Conservation (phyloP, 2,797 vertebrate species). For the Labroides dimidiatus region DNA sequence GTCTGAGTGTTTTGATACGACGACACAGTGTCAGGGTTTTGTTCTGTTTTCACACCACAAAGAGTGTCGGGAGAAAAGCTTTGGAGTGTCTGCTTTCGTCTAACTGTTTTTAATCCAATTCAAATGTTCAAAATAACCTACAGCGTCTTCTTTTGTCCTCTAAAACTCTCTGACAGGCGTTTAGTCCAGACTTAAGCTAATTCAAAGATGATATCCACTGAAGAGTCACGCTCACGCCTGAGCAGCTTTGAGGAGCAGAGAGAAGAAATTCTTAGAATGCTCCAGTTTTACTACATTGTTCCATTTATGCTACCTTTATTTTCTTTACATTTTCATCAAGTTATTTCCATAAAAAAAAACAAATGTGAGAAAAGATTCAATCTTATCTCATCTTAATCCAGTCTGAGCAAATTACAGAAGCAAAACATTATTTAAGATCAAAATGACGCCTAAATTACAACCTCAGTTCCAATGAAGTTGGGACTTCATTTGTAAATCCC, state of each 20-base stretch:
- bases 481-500: no score
- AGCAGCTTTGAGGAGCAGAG: neutral
- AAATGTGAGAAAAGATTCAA: no score
- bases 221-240: neutral
- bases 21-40: conserved; percentile 3
- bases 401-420: no score
- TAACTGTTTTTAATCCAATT: conserved; percentile 5
- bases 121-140: neutral
- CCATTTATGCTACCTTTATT: no score
- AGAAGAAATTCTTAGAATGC: conserved; percentile 10
- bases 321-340: no score
- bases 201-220: neutral
- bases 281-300: neutral
- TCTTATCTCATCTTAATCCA: no score
- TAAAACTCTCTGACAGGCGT: neutral
- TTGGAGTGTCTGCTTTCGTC: conserved; percentile 15
- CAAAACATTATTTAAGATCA: no score
- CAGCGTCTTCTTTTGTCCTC: conserved; percentile 2
- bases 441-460: no score
- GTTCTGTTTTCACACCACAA: conserved; percentile 2
- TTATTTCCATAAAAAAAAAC: no score
- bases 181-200: neutral
- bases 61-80: conserved; percentile 7
- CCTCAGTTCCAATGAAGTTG: no score
- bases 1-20: conserved; percentile 15